Evolutionary conservation across 2,113 vertebrate genomes (phyloP), one percentile per base, ranked within the genome.

Genomic region (Columba janthina): DNA sequence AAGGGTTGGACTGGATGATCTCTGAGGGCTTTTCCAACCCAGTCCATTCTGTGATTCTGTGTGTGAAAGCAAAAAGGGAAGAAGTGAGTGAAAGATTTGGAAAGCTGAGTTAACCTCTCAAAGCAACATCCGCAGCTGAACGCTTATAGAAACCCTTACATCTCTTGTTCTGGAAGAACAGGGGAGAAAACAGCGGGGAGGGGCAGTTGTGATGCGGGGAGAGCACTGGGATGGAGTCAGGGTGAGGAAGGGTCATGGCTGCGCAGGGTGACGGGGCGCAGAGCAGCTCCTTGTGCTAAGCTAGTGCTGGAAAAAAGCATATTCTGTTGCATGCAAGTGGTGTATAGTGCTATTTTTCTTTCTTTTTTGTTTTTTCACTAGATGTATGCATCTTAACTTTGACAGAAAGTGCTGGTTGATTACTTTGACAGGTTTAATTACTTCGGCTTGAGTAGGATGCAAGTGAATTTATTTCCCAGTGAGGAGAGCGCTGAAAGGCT

Each of bases 401-500:
- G 86, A 94, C 95, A 92, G 91, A 93, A 94, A 92, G 91, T 84
- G 83, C 86, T 89, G n/a, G 83, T 60, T 94, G 95, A 93, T 90
- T 95, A 86, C 95, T 95, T 97, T 90, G 95, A 92, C 90, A 90
- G 65, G 76, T 96, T 96, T 97, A 96, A 96, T 96, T 94, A 91
- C 93, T 92, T 90, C 93, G 95, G 86, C 83, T 94, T 89, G 94
- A 93, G 94, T 95, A 86, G 93, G 90, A 91, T 94, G 93, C 92
- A 89, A 97, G 93, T 79, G 94, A 93, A 93, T 96, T 96, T 90
- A 96, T 97, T 97, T 96, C 90, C 88, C 94, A 90, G 84, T 94
- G 94, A 96, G 93, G 89, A 84, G 64, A 96, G 84, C 12, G 5
- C 85, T 96, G 86, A 95, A 96, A 96, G 86, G 86, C 88, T 93